Conservation (phyloP, 2,113 vertebrate genomes). For the Elephas maximus region DNA sequence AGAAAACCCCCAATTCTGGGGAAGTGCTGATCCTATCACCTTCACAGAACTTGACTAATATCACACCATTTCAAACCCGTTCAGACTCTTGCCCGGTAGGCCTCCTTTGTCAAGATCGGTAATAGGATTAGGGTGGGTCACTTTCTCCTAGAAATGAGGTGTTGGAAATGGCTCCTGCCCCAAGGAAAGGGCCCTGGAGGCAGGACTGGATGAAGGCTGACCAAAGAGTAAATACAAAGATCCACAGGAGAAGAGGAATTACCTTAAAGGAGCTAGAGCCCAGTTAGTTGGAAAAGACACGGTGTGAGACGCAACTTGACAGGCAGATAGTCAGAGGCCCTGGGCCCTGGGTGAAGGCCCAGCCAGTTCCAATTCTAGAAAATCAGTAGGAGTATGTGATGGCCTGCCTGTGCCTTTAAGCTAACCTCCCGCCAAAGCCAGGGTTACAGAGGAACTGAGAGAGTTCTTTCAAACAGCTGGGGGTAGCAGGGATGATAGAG, state of each 20-base stretch:
- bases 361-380: background rate
- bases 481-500: no score
- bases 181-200: background rate
- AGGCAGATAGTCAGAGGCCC: background rate
- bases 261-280: background rate
- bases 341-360: no score
- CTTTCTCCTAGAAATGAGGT: background rate
- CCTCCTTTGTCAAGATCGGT: background rate
- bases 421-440: background rate
- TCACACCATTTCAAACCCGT: background rate
- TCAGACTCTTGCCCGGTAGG: background rate
- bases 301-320: background rate
- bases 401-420: background rate
- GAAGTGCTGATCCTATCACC: background rate
- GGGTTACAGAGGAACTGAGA: background rate
- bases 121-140: background rate
- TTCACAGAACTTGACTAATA: conserved; percentile 52
- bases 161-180: background rate
- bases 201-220: background rate
- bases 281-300: background rate
- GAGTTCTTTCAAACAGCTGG: background rate
- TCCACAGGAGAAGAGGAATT: background rate
- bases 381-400: background rate
- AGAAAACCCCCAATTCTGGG: conserved; percentile 23
- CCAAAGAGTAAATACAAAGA: background rate